Conservation (phyloP, 2,888 invertebrate genomes). For the Cyaniris semiargus region DNA sequence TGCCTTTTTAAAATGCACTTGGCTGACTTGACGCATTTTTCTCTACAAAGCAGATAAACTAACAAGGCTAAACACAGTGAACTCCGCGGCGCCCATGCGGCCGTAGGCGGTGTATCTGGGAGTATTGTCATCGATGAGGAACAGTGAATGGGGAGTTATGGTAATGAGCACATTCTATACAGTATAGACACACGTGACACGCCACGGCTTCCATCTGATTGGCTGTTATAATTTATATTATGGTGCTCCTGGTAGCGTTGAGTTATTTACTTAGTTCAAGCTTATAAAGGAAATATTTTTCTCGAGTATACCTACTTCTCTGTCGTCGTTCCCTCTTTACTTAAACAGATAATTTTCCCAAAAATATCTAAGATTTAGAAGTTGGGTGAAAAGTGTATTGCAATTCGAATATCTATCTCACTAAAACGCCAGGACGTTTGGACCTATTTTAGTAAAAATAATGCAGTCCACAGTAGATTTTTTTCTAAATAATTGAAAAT, state of each 20-base stretch:
- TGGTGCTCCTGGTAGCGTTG: not conserved
- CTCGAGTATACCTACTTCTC: not conserved
- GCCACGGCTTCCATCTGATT: constrained; percentile 33
- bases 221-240: constrained; percentile 20
- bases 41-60: not conserved
- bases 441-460: no score
- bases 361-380: no score
- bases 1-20: no score
- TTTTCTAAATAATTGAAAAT: no score
- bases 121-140: constrained; percentile 39
- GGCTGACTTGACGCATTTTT: no score
- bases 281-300: not conserved
- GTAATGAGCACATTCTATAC: constrained; percentile 39
- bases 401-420: no score
- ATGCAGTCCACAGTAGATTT: no score
- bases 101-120: not conserved
- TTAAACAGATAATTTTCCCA: no score
- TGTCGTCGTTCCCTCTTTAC: no score
- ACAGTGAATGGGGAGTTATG: constrained; percentile 40
- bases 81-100: not conserved
- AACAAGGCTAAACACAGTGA: not conserved
- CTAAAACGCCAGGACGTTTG: no score
- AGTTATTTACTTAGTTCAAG: not conserved
- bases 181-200: constrained; percentile 42
- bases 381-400: no score